A percentile compares a stretch with the other conserved stretches of the same genome.
Evolutionary conservation across 1,140 invertebrate species (phyloP).

Genomic region (Ooceraea biroi): DNA sequence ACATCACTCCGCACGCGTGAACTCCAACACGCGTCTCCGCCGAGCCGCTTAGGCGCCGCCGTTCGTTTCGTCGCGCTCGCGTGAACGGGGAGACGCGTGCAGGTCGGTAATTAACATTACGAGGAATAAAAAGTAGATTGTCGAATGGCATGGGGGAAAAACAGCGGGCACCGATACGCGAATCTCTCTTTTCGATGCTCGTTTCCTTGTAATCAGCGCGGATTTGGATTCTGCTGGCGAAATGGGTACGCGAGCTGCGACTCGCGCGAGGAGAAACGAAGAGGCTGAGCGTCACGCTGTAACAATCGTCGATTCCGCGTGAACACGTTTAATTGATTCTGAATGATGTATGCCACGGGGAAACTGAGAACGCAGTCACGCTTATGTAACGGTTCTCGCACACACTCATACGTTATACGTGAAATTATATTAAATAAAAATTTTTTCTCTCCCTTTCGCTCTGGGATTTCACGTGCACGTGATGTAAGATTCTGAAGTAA

Average conservation of each 20-base stretch:
- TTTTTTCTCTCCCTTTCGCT: not conserved
- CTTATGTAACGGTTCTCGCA: not conserved
- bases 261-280: slow-evolving; percentile 58
- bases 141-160: slow-evolving; percentile 53
- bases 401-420: not conserved
- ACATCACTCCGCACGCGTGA: slow-evolving; percentile 74
- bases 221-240: slow-evolving; percentile 29
- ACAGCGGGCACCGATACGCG: slow-evolving; percentile 72
- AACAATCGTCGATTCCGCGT: slow-evolving; percentile 38
- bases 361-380: not conserved
- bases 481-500: not conserved
- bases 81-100: slow-evolving; percentile 20
- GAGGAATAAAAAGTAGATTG: slow-evolving; percentile 68
- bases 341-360: not conserved
- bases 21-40: slow-evolving; percentile 62
- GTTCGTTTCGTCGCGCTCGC: slow-evolving; percentile 35
- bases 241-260: slow-evolving; percentile 48
- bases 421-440: not conserved
- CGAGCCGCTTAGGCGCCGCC: slow-evolving; percentile 64
- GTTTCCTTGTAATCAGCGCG: slow-evolving; percentile 77
- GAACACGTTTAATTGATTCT: slow-evolving; percentile 35
- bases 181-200: slow-evolving; percentile 74
- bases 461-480: not conserved
- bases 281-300: slow-evolving; percentile 15
- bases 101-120: slow-evolving; percentile 76